Evolutionary conservation across 2,113 vertebrate species (phyloP).

Genomic region (Stegastes partitus): DNA sequence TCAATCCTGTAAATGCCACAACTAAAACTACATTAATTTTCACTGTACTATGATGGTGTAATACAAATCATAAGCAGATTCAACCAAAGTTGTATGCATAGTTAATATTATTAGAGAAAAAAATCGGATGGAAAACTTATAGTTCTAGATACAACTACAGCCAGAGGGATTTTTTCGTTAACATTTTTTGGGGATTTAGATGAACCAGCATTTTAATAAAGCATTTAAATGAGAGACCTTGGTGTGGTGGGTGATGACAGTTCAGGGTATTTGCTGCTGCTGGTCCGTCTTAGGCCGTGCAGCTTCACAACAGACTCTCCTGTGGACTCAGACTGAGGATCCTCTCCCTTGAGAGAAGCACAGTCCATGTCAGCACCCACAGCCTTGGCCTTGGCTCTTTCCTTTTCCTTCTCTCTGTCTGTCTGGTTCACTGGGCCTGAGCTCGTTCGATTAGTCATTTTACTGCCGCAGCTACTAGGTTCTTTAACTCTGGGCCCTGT

Average conservation of each 20-base stretch:
- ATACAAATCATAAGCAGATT: neutral
- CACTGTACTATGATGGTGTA: neutral
- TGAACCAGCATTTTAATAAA: neutral
- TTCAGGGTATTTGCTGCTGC: conserved; percentile 89
- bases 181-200: neutral
- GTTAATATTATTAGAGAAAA: neutral
- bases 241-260: conserved; percentile 92
- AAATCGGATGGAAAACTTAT: neutral
- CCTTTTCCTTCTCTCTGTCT: conserved; percentile 93
- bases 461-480: conserved; percentile 70
- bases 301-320: conserved; percentile 88
- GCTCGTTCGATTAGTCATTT: conserved; percentile 74
- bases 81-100: neutral
- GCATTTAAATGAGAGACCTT: conserved; percentile 83
- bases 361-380: conserved; percentile 90
- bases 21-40: neutral
- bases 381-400: conserved; percentile 96
- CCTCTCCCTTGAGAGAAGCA: conserved; percentile 75
- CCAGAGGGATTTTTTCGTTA: neutral
- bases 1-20: neutral
- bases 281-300: conserved; percentile 86
- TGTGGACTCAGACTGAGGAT: conserved; percentile 76
- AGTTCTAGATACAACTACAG: neutral
- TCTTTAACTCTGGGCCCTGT: conserved; percentile 88
- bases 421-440: conserved; percentile 94